These are phyloP conservation scores for Chymomyza caudatula DNA, from an alignment of 2,888 invertebrate genomes.

Conservation along the genomic window DNA sequence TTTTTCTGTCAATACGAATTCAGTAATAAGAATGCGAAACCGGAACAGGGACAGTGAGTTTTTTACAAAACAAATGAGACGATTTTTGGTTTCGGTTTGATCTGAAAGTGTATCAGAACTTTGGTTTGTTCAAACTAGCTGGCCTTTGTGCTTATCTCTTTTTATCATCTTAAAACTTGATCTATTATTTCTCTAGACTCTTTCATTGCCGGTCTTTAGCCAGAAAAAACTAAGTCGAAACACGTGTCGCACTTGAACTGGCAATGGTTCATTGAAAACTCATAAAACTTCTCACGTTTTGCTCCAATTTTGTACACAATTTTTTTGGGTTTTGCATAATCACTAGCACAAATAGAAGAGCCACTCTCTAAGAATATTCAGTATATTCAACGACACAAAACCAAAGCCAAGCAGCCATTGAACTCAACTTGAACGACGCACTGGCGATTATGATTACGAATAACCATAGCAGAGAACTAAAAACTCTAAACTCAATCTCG, in stretches of 20 bases:
- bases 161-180: background rate
- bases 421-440: slow-evolving; percentile 36
- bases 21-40: no score
- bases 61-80: no score
- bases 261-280: slow-evolving; percentile 55
- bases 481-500: background rate
- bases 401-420: slow-evolving; percentile 50
- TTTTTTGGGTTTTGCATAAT: slow-evolving; percentile 42
- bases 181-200: background rate
- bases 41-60: no score
- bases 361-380: background rate
- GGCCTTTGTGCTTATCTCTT: background rate
- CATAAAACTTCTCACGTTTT: slow-evolving; percentile 67
- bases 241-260: slow-evolving; percentile 9
- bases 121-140: background rate
- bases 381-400: slow-evolving; percentile 16
- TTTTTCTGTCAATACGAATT: no score
- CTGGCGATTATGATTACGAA: slow-evolving; percentile 61
- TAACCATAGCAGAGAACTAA: slow-evolving; percentile 31
- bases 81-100: no score
- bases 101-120: background rate
- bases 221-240: background rate
- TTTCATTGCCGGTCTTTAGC: background rate
- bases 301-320: slow-evolving; percentile 54
- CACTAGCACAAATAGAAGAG: slow-evolving; percentile 19